Evolutionary conservation across 1,140 invertebrate species (phyloP).

Genomic region (Lasioglossum albipes): DNA sequence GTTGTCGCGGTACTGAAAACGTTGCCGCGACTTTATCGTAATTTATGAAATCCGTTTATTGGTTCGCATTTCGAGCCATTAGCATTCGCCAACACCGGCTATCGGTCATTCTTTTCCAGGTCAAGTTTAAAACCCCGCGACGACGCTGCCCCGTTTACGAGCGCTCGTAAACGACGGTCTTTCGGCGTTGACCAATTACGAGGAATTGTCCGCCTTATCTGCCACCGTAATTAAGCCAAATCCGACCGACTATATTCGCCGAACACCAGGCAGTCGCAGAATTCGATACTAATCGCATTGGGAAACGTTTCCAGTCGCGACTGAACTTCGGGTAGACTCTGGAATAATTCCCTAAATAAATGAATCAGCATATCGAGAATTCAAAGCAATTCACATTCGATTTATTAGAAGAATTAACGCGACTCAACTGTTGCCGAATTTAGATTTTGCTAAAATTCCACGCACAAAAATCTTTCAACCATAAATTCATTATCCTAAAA

Average conservation of each 20-base stretch:
- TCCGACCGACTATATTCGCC: not conserved
- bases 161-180: not conserved
- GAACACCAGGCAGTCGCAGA: not conserved
- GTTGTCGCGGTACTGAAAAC: not conserved
- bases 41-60: constrained; percentile 33
- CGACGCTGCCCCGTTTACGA: not conserved
- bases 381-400: too few species aligned
- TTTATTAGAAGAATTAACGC: too few species aligned
- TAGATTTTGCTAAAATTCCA: too few species aligned
- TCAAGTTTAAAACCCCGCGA: not conserved
- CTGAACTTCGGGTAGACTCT: too few species aligned
- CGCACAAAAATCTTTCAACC: too few species aligned
- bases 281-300: not conserved
- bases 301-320: too few species aligned
- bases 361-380: too few species aligned
- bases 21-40: constrained; percentile 11
- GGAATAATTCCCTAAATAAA: too few species aligned
- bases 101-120: not conserved
- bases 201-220: not conserved
- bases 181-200: not conserved
- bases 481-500: too few species aligned
- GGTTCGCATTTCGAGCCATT: not conserved
- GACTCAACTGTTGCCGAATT: too few species aligned
- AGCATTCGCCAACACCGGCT: not conserved
- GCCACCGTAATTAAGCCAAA: not conserved